Base-by-base conservation (phyloP, 2,113 vertebrate genomes). In the Rhynchomys soricoides region DNA sequence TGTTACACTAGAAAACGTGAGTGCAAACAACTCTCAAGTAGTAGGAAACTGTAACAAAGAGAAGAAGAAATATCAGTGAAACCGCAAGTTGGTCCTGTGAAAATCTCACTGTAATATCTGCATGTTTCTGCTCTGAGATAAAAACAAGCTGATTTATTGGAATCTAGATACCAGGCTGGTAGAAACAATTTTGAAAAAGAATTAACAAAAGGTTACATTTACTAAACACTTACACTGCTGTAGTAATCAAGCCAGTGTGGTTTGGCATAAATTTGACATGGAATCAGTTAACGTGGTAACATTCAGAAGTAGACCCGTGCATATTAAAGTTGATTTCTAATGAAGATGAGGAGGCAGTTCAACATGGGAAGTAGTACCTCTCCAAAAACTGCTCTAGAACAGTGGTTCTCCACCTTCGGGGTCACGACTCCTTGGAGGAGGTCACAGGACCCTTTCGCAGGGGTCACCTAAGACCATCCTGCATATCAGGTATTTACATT, bases 311-410 rank as follows among this genome's bases (percentile, higher is more conserved):
- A 89, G 29, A 75, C 26, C 11, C 10, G 9, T 34, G 34, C 8
- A 59, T 62, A 89, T 89, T 43, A 55, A 90, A 94, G 79, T 78
- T 91, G 37, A 75, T 93, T 96, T 91, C 92, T 45, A 91, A 57
- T 81, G 77, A 87, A 86, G 82, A 89, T 86, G 26, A 52, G 45
- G 64, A 70, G 43, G 50, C 89, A 89, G 66, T 96, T 96, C 31
- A 86, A 55, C 74, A 75, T 64, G 37, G 31, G 73, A 86, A 89
- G 50, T 12, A 95, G 85, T 85, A 57, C 43, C 70, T 90, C 95
- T 96, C 81, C 83, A 93, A 7, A n/a, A 88, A 87, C 74, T 68
- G 13, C 15, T 94, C 86, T 77, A 68, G 29, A 95, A 87, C 48
- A 73, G 71, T 40, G 71, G n/a, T 40, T 40, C n/a, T 73, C n/a